Percentiles rank a stretch among this genome's conserved stretches.
These are phyloP conservation scores for Hiodon alosoides DNA, from an alignment of 2,113 vertebrate species.

Conservation along the genomic window DNA sequence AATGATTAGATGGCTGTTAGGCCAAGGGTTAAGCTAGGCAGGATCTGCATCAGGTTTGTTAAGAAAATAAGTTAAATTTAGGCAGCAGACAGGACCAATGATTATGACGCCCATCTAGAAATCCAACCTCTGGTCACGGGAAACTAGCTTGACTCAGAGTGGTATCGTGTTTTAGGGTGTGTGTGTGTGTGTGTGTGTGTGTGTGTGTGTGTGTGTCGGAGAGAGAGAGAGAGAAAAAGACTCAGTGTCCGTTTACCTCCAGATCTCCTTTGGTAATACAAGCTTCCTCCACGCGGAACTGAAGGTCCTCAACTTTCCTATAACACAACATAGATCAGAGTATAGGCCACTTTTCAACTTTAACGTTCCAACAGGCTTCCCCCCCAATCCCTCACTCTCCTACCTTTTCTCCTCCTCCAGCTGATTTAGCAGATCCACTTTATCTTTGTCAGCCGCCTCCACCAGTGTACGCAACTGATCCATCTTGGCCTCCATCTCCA, in stretches of 20 bases:
- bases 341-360: neutral
- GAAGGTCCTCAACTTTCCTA: conserved; percentile 97
- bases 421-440: conserved; percentile 92
- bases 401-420: conserved; percentile 96
- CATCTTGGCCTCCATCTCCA: conserved; percentile 94
- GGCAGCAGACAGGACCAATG: neutral
- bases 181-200: neutral
- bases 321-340: conserved; percentile 39
- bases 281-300: conserved; percentile 96
- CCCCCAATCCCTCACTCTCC: conserved; percentile 19
- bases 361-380: neutral
- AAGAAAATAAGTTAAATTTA: neutral
- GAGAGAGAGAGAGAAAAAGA: neutral
- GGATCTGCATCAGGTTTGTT: conserved; percentile 1
- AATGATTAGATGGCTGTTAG: conserved; percentile 7
- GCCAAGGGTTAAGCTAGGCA: conserved; percentile 9
- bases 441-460: conserved; percentile 90
- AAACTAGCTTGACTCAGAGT: neutral
- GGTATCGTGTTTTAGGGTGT: neutral
- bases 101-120: neutral
- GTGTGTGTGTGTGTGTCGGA: neutral
- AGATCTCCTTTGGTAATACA: conserved; percentile 98
- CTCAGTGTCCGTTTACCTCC: conserved; percentile 75
- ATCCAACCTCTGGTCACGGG: neutral
- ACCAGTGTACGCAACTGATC: conserved; percentile 90